These are phyloP conservation scores for Tamias sibiricus DNA, from an alignment of 2,113 vertebrate species.

Conservation along the genomic window DNA sequence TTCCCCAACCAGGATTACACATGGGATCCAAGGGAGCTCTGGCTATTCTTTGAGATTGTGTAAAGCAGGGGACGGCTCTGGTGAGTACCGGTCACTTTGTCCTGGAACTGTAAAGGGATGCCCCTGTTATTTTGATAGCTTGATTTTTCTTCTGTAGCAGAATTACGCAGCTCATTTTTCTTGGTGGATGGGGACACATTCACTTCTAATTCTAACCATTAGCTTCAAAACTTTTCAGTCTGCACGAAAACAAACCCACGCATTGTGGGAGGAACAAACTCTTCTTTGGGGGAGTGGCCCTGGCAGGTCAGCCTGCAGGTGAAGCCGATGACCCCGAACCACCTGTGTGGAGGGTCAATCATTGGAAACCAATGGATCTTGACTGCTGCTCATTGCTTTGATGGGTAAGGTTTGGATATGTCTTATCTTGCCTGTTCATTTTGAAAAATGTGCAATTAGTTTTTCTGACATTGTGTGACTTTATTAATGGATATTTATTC, in stretches of 20 bases:
- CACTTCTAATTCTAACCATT: neutral
- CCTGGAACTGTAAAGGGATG: neutral
- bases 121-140: neutral
- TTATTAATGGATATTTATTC: neutral
- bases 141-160: neutral
- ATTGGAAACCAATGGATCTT: constrained; percentile 86
- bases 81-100: constrained; percentile 75
- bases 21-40: constrained; percentile 74
- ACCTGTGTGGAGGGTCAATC: constrained; percentile 88
- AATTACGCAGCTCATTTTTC: neutral
- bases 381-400: constrained; percentile 89
- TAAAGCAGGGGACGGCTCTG: constrained; percentile 50
- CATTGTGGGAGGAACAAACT: constrained; percentile 85
- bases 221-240: constrained; percentile 11
- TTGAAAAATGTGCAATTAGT: neutral
- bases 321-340: constrained; percentile 68
- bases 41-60: constrained; percentile 89
- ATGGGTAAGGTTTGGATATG: constrained; percentile 78
- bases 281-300: constrained; percentile 87
- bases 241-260: constrained; percentile 57
- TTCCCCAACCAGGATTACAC: constrained; percentile 83
- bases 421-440: neutral
- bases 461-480: neutral
- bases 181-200: neutral
- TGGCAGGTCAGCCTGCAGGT: constrained; percentile 90